Conservation (phyloP, 2,113 vertebrate genomes). For the Heteronetta atricapilla region DNA sequence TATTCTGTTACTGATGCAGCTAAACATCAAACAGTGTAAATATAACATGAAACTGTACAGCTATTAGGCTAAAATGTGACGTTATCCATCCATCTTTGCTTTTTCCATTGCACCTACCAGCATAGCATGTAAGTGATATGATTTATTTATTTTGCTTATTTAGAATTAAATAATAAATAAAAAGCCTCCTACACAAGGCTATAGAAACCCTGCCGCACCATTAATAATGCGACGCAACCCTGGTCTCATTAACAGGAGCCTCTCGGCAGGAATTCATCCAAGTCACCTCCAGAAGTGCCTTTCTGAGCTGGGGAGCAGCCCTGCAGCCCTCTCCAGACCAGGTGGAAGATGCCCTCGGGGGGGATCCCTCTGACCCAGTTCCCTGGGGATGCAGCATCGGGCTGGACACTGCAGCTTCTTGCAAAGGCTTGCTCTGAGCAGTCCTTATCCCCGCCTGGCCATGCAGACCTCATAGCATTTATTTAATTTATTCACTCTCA, state of each 20-base stretch:
- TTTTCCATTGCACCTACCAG: background rate
- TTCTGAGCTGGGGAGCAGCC: background rate
- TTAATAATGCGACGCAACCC: background rate
- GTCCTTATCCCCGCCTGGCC: background rate
- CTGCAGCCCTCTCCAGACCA: background rate
- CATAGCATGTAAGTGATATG: background rate
- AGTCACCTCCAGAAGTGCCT: background rate
- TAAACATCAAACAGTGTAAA: constrained; percentile 19
- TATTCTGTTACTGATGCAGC: background rate
- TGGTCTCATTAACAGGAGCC: background rate
- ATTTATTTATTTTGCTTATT: constrained; percentile 41
- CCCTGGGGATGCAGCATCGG: no score
- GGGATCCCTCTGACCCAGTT: background rate
- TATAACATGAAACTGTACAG: background rate
- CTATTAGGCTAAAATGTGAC: constrained; percentile 2
- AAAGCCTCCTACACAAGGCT: background rate
- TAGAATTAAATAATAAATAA: background rate
- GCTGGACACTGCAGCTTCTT: background rate
- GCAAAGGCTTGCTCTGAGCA: background rate
- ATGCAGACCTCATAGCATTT: background rate
- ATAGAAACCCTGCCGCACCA: background rate
- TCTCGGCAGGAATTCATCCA: background rate
- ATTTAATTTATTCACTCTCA: background rate
- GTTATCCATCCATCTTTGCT: background rate
- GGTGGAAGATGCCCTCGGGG: background rate